phyloP scores from a whole-genome alignment of 2,888 invertebrate species.

The Sinopyrophorus schimmeli region DNA sequence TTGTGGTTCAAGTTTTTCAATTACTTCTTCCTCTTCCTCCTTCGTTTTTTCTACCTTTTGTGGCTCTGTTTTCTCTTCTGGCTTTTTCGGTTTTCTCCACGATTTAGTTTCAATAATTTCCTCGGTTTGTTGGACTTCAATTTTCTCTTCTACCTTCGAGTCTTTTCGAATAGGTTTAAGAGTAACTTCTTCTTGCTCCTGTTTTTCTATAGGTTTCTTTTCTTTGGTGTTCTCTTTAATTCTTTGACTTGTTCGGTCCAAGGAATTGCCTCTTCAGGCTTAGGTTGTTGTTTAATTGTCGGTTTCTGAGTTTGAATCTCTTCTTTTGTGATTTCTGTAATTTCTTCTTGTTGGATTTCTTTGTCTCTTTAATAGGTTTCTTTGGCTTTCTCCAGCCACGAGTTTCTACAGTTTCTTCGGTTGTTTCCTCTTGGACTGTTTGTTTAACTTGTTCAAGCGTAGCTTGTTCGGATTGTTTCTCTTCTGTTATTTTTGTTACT shows the following conservation, averaged over 20 bases:
- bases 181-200: constrained; percentile 35
- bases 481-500: constrained; percentile 8
- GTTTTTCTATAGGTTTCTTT: constrained; percentile 50
- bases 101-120: constrained; percentile 45
- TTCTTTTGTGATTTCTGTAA: background rate
- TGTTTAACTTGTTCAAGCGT: constrained; percentile 24
- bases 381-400: background rate
- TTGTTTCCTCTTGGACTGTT: background rate
- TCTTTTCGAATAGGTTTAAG: background rate
- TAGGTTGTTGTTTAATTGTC: constrained; percentile 33
- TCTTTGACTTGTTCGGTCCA: constrained; percentile 66
- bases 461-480: constrained; percentile 13
- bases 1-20: background rate
- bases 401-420: constrained; percentile 2
- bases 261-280: constrained; percentile 46
- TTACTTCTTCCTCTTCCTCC: no score
- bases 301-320: background rate
- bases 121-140: no score
- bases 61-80: constrained; percentile 10
- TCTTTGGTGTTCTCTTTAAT: constrained; percentile 54
- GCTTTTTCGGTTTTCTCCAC: constrained; percentile 14
- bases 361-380: constrained; percentile 1
- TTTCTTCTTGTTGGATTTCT: background rate
- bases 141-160: background rate
- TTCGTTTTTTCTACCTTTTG: constrained; percentile 10